These are phyloP conservation scores for Ennomos quercinarius DNA, from an alignment of 2,888 invertebrate genomes.

Conservation along the genomic window DNA sequence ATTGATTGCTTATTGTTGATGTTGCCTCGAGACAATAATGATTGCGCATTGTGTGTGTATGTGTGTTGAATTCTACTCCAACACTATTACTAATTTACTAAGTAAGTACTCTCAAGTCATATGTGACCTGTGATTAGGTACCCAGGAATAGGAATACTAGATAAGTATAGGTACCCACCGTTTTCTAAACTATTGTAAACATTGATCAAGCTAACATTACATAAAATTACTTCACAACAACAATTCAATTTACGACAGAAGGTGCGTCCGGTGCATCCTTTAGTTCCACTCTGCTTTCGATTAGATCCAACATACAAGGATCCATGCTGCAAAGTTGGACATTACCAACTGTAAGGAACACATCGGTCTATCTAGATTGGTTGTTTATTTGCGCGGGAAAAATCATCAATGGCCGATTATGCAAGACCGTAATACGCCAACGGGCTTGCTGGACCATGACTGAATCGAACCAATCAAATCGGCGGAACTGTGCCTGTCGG, in stretches of 20 bases:
- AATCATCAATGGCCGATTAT: constrained; percentile 69
- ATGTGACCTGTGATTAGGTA: no score
- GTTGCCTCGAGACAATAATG: constrained; percentile 13
- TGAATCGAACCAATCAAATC: constrained; percentile 67
- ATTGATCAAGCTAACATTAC: constrained; percentile 31
- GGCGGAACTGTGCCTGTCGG: constrained; percentile 78
- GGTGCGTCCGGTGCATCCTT: constrained; percentile 62
- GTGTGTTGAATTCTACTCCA: background rate
- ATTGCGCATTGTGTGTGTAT: constrained; percentile 3
- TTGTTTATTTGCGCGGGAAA: constrained; percentile 61
- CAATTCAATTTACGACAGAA: constrained; percentile 73
- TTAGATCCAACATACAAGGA: constrained; percentile 49
- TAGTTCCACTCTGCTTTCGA: constrained; percentile 58
- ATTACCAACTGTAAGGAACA: constrained; percentile 35
- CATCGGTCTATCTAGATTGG: constrained; percentile 47
- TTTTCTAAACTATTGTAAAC: constrained; percentile 23
- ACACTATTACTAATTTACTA: background rate
- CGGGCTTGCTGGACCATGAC: constrained; percentile 69
- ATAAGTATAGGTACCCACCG: no score
- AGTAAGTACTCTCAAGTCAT: no score
- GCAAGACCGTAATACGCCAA: constrained; percentile 62
- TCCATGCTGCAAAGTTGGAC: constrained; percentile 35
- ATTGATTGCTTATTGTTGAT: constrained; percentile 36
- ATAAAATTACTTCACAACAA: constrained; percentile 40
- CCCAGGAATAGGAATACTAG: no score